phyloP scores from a whole-genome alignment of 1,140 invertebrate genomes.

The Drosophila teissieri region DNA sequence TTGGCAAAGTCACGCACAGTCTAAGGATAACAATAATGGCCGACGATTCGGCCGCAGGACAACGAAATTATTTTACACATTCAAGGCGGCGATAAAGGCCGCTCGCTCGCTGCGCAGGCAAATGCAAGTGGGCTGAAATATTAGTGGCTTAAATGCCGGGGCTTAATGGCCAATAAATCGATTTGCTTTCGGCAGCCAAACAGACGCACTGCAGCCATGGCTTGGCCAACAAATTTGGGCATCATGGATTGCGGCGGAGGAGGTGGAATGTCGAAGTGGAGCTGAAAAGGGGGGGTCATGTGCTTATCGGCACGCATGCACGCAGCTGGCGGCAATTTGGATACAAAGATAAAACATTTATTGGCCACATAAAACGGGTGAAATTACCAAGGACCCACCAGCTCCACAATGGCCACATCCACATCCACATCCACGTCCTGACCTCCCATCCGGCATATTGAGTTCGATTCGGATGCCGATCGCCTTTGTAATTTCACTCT shows the following conservation, averaged over 20 bases:
- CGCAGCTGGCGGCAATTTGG: constrained; percentile 78
- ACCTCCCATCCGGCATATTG: constrained; percentile 20
- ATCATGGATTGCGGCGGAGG: too few relatives aligned
- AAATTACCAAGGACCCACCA: constrained; percentile 58
- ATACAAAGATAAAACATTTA: constrained; percentile 80
- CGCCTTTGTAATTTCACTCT: constrained; percentile 60
- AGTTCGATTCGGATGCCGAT: constrained; percentile 31
- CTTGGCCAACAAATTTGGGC: constrained; percentile 18
- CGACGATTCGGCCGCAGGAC: constrained; percentile 23
- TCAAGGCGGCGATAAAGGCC: constrained; percentile 48
- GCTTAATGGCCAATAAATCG: constrained; percentile 78
- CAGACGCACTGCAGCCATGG: constrained; percentile 43
- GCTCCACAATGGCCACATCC: constrained; percentile 52
- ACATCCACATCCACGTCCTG: not conserved
- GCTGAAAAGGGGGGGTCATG: not conserved
- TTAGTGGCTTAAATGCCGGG: constrained; percentile 62
- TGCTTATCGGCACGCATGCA: constrained; percentile 79
- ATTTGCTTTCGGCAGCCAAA: constrained; percentile 55
- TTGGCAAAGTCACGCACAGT: constrained; percentile 53
- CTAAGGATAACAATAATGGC: constrained; percentile 29
- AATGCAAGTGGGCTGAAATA: constrained; percentile 73
- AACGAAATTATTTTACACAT: constrained; percentile 56
- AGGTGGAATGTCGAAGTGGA: not conserved
- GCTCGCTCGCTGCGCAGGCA: constrained; percentile 12
- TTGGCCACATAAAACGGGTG: constrained; percentile 79